These are phyloP conservation scores for Conchocele bisecta DNA, from an alignment of 2,888 invertebrate genomes.

Conservation along the genomic window DNA sequence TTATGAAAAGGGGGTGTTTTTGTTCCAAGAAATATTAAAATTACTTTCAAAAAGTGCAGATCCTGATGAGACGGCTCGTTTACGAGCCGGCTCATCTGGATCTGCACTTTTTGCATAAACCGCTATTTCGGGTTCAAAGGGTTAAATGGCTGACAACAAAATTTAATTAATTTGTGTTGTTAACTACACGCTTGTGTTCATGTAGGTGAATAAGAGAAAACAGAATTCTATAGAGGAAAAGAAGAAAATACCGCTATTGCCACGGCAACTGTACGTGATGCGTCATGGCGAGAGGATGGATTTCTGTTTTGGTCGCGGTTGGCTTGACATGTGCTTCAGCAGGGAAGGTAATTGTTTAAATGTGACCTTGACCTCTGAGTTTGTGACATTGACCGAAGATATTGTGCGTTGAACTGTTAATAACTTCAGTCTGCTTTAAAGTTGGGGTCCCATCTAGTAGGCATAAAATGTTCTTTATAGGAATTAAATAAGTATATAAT, in stretches of 20 bases:
- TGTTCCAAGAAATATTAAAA: too few species aligned
- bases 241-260: constrained; percentile 16
- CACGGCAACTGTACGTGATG: constrained; percentile 87
- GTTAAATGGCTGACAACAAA: neutral
- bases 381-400: too few species aligned
- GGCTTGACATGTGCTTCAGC: constrained; percentile 95
- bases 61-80: too few species aligned
- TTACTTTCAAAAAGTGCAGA: too few species aligned
- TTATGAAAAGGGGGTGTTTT: too few species aligned
- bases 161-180: constrained; percentile 58
- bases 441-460: too few species aligned
- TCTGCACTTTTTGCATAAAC: neutral
- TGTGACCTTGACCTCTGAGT: too few species aligned
- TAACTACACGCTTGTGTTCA: neutral
- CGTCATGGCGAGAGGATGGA: constrained; percentile 97
- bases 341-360: constrained; percentile 83
- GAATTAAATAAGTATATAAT: too few species aligned
- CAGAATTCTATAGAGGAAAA: constrained; percentile 1
- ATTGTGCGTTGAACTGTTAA: too few species aligned
- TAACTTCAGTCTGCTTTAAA: too few species aligned
- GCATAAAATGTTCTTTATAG: too few species aligned
- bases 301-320: constrained; percentile 92
- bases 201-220: constrained; percentile 40
- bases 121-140: neutral
- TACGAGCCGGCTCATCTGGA: too few species aligned